Evolutionary conservation across 2,888 invertebrate genomes (phyloP), one percentile per base, ranked within the genome.

Genomic region (Volucella inflata): DNA sequence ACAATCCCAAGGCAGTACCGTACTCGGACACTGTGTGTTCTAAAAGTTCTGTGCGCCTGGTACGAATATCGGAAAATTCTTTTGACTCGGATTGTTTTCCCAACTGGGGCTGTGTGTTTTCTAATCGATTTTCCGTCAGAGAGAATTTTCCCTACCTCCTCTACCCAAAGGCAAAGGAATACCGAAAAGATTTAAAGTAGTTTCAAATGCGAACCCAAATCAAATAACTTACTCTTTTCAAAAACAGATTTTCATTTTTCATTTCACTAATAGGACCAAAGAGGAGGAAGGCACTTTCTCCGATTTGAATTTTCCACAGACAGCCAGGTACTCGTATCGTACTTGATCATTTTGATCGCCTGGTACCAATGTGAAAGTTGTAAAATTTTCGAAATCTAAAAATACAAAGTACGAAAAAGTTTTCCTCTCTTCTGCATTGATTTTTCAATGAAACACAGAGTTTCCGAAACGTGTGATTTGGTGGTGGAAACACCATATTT

Each of bases 1-100:
- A 12, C 44, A 44, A 44, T 44, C 6, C 12, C 12, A 44, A 53
- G 2, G 53, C 30, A 30, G 6, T 30, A 30, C 30, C 30, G 30
- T 6, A 30, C 30, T 30, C 30, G 30, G 30, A 30, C 17, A 21
- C 4, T 44, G 8, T 38, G 14, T 12, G 14, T 30, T 87, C 87
- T 87, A 67, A 67, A 60, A 21, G 87, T 89, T 55, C 87, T 89
- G 90, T 76, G 87, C 89, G 89, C 91, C 91, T 90, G 90, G 87
- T 91, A 89, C 81, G 87, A 89, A 90, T 90, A 91, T 91, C 91
- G 91, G 91, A 91, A 91, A 91, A 91, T 91, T 91, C 91, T 90
- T 91, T 91, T 91, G 91, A 91, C 90, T 30, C 30, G 4, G 90
- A 90, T 89, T 89, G 65, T 59, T 55, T 59, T 74, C 42, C 74